Evolutionary conservation across 2,113 vertebrate genomes (phyloP), one percentile per base, ranked within the genome.

Genomic region (Dipodomys spectabilis): DNA sequence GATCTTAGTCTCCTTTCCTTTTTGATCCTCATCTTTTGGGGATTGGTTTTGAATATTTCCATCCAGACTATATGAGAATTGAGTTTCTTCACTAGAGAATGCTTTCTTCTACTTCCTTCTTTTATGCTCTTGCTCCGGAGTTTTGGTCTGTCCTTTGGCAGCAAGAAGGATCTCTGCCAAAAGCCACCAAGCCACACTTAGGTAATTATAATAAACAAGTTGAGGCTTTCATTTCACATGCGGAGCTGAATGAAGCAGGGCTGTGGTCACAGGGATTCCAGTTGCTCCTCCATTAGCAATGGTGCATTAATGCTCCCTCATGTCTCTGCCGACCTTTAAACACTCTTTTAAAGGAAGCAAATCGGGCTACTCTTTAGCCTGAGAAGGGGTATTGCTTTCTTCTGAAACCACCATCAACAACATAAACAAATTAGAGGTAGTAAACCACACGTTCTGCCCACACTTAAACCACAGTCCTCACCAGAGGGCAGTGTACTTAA

Each of bases 401-500:
- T 90, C 90, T 68, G 85, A 96, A 97, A 95, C 94, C 95, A 92
- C 96, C 93, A 79, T 96, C 96, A 97, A 97, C 96, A 97, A 95
- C 95, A 94, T 95, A 97, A 96, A 96, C 96, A 96, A 97, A 96
- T 97, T 93, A 96, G 92, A 96, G 91, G 91, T 73, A 96, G 94
- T 96, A 95, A 97, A 97, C 96, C 97, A 95, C 96, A 97, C 86
- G 3, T 75, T 95, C 95, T 96, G 90, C 95, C 97, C 97, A 97
- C 97, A 97, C 86, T 2, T 69, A 96, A 95, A 96, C 97, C 96
- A 92, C 97, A 97, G 94, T 90, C 94, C 96, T 97, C 96, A 97
- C 96, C 97, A 97, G 97, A 97, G 97, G 96, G 96, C 97, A 97
- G 96, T 96, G 95, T 97, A 96, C 97, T 97, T 97, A 97, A 97